phyloP scores from a whole-genome alignment of 37 sponge, comb jelly and placozoan species.

The Eunapius fragilis region DNA sequence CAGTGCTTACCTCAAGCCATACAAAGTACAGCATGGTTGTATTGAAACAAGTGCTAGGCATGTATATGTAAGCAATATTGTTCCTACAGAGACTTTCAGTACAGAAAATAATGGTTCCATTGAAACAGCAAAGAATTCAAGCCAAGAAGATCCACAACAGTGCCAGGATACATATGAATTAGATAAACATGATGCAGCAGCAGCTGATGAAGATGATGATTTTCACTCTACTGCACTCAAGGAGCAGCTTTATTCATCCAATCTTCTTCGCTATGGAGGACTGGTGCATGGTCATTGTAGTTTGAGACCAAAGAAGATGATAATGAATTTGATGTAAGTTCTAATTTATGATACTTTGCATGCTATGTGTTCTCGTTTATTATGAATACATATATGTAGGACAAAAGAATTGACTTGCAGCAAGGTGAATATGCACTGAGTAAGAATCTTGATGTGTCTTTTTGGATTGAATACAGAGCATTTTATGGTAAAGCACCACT shows the following conservation, averaged over 20 bases:
- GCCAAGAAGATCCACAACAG: too few relatives aligned
- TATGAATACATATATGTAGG: background rate
- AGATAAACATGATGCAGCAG: background rate
- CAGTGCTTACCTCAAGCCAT: background rate
- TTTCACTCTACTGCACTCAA: background rate
- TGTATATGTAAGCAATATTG: too few relatives aligned
- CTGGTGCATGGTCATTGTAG: background rate
- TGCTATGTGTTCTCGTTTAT: background rate
- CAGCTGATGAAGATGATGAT: background rate
- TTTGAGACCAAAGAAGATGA: background rate
- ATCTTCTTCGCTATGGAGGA: background rate
- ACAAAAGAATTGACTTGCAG: background rate
- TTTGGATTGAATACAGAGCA: background rate
- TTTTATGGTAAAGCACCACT: background rate
- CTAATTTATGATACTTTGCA: background rate
- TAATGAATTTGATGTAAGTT: background rate
- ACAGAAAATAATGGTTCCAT: too few relatives aligned
- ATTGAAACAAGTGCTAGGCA: too few relatives aligned
- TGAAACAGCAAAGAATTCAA: too few relatives aligned
- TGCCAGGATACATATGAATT: background rate
- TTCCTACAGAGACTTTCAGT: too few relatives aligned
- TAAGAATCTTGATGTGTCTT: background rate
- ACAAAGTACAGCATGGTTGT: background rate
- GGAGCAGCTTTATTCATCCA: background rate
- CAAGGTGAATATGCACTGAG: background rate